Evolutionary conservation across 2,888 invertebrate genomes (phyloP).

Genomic region (Chesias legatella): DNA sequence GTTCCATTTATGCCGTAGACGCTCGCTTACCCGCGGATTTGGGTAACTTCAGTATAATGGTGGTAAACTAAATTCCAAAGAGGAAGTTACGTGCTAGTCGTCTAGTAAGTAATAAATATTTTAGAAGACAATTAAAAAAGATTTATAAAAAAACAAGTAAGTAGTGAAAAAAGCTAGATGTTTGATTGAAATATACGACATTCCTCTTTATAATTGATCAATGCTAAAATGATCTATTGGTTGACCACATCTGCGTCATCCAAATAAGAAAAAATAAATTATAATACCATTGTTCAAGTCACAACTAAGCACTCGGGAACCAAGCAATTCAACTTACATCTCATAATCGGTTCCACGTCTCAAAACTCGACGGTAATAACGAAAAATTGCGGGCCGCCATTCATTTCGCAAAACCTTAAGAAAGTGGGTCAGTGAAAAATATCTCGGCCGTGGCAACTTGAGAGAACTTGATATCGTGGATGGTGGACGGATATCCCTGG

Average conservation of each 20-base stretch:
- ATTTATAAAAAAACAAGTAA: too few relatives aligned
- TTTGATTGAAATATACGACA: too few relatives aligned
- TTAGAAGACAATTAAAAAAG: too few relatives aligned
- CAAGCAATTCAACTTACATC: conserved; percentile 15
- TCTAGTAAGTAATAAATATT: too few relatives aligned
- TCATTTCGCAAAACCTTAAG: conserved; percentile 21
- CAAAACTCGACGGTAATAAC: conserved; percentile 19
- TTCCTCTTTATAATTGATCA: too few relatives aligned
- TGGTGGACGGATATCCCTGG: conserved; percentile 42
- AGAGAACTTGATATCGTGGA: conserved; percentile 40
- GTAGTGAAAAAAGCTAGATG: too few relatives aligned
- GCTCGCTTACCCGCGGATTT: too few relatives aligned
- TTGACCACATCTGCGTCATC: neutral
- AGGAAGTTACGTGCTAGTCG: too few relatives aligned
- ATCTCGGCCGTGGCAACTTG: conserved; percentile 50
- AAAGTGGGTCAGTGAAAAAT: conserved; percentile 59
- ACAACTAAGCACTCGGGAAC: conserved; percentile 6
- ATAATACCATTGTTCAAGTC: neutral
- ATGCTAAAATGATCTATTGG: too few relatives aligned
- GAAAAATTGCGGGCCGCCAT: conserved; percentile 23
- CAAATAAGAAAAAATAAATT: neutral
- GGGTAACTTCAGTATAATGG: too few relatives aligned
- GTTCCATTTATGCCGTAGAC: too few relatives aligned
- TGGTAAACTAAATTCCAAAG: too few relatives aligned
- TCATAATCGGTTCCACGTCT: conserved; percentile 9